Conservation (phyloP, 2,113 vertebrate species). For the Muntiacus muntjak region DNA sequence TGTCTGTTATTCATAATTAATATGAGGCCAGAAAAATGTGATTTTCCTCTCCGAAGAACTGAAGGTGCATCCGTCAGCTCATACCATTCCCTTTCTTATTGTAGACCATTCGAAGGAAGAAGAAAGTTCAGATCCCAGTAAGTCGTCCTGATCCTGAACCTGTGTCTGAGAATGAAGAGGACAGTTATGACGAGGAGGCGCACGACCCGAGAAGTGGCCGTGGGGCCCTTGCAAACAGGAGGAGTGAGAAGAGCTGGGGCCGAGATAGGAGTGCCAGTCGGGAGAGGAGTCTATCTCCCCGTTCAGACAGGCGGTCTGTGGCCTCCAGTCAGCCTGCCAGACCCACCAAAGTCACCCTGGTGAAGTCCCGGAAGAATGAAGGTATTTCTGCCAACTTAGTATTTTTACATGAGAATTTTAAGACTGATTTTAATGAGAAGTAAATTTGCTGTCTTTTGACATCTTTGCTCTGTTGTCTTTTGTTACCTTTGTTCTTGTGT, state of each 20-base stretch:
- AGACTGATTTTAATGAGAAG: not conserved
- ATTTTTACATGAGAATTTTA: not conserved
- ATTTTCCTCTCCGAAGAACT: not conserved
- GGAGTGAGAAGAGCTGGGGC: slow-evolving; percentile 85
- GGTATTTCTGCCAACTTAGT: slow-evolving; percentile 77
- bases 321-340: slow-evolving; percentile 92
- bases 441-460: not conserved
- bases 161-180: slow-evolving; percentile 93
- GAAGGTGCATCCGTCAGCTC: not conserved
- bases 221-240: slow-evolving; percentile 82
- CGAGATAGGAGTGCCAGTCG: slow-evolving; percentile 92
- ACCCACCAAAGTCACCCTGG: slow-evolving; percentile 96
- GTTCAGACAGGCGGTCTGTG: slow-evolving; percentile 91
- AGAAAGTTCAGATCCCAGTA: slow-evolving; percentile 95
- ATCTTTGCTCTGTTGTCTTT: not conserved
- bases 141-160: slow-evolving; percentile 90
- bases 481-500: not conserved
- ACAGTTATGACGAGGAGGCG: slow-evolving; percentile 94
- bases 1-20: not conserved
- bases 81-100: not conserved
- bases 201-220: slow-evolving; percentile 87
- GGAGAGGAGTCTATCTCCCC: slow-evolving; percentile 93
- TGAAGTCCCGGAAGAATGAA: slow-evolving; percentile 98
- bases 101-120: slow-evolving; percentile 97
- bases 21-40: not conserved